Evolutionary conservation across 2,797 vertebrate genomes (phyloP).

Genomic region (Tinamus major): DNA sequence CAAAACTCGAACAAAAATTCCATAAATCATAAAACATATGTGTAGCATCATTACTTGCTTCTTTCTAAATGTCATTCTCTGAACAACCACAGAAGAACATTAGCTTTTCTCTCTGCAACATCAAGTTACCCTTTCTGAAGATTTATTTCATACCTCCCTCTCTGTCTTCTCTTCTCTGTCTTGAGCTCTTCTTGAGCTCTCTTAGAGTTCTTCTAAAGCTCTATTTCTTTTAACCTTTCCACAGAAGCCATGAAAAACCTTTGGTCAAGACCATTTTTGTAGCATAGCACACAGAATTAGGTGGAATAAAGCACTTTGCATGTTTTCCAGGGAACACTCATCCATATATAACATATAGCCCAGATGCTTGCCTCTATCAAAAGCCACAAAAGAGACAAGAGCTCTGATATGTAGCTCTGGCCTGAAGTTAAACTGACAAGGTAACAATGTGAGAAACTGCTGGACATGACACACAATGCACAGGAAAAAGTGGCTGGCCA

Average conservation of each 20-base stretch:
- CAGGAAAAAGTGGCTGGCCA: neutral
- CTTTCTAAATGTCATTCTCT: neutral
- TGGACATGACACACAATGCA: fast-evolving
- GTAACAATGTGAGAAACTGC: neutral
- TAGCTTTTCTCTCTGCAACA: neutral
- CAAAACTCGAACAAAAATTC: neutral
- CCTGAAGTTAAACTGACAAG: neutral
- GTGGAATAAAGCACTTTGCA: fast-evolving
- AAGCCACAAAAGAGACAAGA: neutral
- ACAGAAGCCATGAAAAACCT: neutral
- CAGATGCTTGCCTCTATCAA: neutral
- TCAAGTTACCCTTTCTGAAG: neutral
- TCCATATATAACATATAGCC: neutral
- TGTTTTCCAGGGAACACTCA: neutral
- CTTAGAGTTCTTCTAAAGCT: no score
- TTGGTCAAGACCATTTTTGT: neutral
- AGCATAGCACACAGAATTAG: neutral
- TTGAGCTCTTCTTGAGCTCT: no score
- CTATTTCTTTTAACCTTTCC: neutral
- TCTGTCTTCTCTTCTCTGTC: neutral
- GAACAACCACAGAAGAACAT: neutral
- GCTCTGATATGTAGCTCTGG: neutral
- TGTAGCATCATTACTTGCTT: neutral
- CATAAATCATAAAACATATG: fast-evolving
- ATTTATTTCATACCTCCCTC: neutral